Evolutionary conservation across 2,888 invertebrate genomes (phyloP), one percentile per base, ranked within the genome.

Genomic region (Eupithecia inturbata): DNA sequence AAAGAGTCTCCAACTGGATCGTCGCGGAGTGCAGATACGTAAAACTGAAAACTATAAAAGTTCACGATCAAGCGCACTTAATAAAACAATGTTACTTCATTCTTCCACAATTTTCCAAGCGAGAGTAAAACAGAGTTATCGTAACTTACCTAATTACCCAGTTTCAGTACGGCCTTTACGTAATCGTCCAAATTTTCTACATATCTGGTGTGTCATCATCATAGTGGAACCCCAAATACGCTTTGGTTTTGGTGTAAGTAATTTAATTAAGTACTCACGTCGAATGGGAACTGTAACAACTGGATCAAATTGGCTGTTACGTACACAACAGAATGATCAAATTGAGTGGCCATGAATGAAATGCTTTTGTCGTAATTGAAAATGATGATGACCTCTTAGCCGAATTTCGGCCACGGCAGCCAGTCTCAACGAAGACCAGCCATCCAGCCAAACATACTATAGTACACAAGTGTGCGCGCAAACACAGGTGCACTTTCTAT

Each of bases 121-220:
- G 14, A 66, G 62, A 31, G 26, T 66, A 73, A 73, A 67, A 53
- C 49, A 67, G 41, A 70, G 36, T 76, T 76, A 77, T 77, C 73
- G 73, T 73, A 74, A 77, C 75, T 77, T 75, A 77, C 79, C 78
- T 76, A 77, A 80, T 79, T 80, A 80, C 79, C 76, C 64, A 76
- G 68, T 79, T 66, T 66, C 78, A 75, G 41, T 33, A 49, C 66
- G 66, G 62, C 28, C 22, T 26, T 80, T 77, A 72, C 77, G 71
- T 77, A 75, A 76, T 33, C 53, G 57, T 63, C 68, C 66, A 73
- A 73, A 57, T 67, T 76, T 76, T 71, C 63, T 33, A 67, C 68
- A 63, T 69, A 76, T 77, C 57, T 73, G 45, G 68, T 73, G 72
- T 75, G 71, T 71, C 77, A 77, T 71, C 77, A 77, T 73, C 75